Conservation (phyloP, 2,113 vertebrate genomes). For the Junco hyemalis region DNA sequence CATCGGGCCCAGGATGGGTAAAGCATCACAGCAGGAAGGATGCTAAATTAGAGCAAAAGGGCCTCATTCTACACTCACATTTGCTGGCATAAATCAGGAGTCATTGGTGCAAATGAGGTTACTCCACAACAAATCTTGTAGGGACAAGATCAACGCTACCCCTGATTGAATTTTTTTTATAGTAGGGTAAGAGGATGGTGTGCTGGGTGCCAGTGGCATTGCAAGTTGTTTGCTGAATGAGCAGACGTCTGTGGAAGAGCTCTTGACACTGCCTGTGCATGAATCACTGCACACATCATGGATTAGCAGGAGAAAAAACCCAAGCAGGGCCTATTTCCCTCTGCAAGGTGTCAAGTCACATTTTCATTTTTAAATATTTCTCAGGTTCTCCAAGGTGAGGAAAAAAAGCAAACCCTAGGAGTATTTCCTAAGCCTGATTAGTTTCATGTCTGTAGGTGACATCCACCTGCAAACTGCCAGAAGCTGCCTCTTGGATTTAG, state of each 20-base stretch:
- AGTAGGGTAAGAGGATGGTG: not conserved
- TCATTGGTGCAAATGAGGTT: not conserved
- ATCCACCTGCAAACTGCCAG: not conserved
- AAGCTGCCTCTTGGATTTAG: not conserved
- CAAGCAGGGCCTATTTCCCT: not conserved
- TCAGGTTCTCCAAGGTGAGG: not conserved
- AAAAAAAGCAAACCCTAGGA: not conserved
- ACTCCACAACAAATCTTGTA: not conserved
- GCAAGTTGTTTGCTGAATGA: not conserved
- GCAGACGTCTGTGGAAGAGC: not conserved
- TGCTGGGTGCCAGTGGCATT: not conserved
- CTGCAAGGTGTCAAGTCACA: not conserved
- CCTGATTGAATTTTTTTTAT: not conserved
- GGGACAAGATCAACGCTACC: rapidly evolving
- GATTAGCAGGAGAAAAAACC: not conserved
- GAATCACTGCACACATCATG: not conserved
- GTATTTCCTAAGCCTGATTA: not conserved
- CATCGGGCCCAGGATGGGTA: not conserved
- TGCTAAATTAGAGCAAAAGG: not conserved
- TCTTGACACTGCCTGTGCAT: not conserved
- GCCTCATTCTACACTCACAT: not conserved
- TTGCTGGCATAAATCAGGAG: not conserved
- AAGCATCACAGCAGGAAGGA: not conserved
- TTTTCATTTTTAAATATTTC: not conserved
- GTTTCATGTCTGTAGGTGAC: not conserved